Conservation (phyloP, 2,888 invertebrate species). For the Himalopsyche anomala region DNA sequence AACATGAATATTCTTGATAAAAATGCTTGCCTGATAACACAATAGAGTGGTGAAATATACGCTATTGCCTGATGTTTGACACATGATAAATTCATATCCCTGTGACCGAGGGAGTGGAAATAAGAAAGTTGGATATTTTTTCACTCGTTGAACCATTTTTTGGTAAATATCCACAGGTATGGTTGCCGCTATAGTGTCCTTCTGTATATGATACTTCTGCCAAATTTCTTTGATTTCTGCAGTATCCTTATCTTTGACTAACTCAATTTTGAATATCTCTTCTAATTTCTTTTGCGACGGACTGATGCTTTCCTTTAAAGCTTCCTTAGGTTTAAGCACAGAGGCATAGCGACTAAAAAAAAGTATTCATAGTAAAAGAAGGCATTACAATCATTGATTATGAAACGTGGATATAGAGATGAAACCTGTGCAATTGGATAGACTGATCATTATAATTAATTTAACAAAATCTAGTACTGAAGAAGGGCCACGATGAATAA, state of each 20-base stretch:
- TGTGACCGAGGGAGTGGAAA: constrained; percentile 88
- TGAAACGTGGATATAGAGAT: too few species aligned
- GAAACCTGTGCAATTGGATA: too few species aligned
- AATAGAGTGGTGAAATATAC: constrained; percentile 91
- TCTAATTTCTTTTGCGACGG: constrained; percentile 76
- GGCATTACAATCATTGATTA: background rate
- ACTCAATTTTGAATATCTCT: constrained; percentile 87
- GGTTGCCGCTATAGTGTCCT: constrained; percentile 86
- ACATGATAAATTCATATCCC: constrained; percentile 91
- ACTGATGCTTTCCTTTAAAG: constrained; percentile 67
- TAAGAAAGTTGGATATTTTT: constrained; percentile 83
- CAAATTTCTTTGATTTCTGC: constrained; percentile 87
- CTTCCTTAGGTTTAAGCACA: constrained; percentile 80
- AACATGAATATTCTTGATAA: background rate
- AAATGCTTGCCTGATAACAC: constrained; percentile 83
- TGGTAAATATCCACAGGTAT: constrained; percentile 80
- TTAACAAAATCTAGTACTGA: too few species aligned
- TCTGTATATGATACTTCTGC: constrained; percentile 87
- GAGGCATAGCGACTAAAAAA: constrained; percentile 79
- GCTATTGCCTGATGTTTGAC: constrained; percentile 83
- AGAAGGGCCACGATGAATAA: too few species aligned
- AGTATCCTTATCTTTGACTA: constrained; percentile 82
- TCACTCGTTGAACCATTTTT: constrained; percentile 77
- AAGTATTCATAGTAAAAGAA: constrained; percentile 1
- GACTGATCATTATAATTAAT: too few species aligned